Conservation (phyloP, 2,888 invertebrate species). For the Lucinisca nassula region DNA sequence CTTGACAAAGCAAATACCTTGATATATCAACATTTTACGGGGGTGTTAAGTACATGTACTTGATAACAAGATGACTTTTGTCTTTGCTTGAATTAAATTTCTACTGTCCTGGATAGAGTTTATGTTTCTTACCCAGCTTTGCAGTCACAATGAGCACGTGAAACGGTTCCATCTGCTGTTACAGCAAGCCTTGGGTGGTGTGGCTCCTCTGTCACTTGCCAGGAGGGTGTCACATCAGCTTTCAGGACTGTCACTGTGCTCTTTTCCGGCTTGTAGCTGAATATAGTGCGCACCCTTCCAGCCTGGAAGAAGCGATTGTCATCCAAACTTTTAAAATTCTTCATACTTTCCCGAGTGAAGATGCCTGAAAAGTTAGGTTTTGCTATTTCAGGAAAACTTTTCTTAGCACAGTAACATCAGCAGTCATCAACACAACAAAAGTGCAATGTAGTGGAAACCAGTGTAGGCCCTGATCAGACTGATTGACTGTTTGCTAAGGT, state of each 20-base stretch:
- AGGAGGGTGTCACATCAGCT: conserved; percentile 14
- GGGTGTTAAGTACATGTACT: too few relatives aligned
- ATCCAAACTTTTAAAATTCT: conserved; percentile 24
- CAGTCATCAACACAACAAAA: too few relatives aligned
- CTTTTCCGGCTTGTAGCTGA: background rate
- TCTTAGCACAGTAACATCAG: too few relatives aligned
- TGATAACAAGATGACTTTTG: too few relatives aligned
- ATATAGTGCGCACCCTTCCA: conserved; percentile 31
- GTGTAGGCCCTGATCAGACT: too few relatives aligned
- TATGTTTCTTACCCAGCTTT: conserved; percentile 31
- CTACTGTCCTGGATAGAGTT: too few relatives aligned
- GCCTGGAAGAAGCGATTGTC: conserved; percentile 8
- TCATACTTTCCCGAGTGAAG: conserved; percentile 16
- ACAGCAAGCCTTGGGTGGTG: conserved; percentile 25
- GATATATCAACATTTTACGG: too few relatives aligned
- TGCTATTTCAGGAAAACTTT: too few relatives aligned
- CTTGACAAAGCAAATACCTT: too few relatives aligned
- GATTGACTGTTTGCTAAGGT: too few relatives aligned
- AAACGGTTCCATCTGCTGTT: background rate
- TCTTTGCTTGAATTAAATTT: too few relatives aligned
- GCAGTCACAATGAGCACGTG: conserved; percentile 32
- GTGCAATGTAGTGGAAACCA: too few relatives aligned
- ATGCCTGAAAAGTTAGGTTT: conserved; percentile 33
- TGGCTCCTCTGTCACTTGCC: background rate
- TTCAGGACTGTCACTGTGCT: background rate